phyloP scores from a whole-genome alignment of 2,113 vertebrate genomes.

The Pantherophis guttatus region DNA sequence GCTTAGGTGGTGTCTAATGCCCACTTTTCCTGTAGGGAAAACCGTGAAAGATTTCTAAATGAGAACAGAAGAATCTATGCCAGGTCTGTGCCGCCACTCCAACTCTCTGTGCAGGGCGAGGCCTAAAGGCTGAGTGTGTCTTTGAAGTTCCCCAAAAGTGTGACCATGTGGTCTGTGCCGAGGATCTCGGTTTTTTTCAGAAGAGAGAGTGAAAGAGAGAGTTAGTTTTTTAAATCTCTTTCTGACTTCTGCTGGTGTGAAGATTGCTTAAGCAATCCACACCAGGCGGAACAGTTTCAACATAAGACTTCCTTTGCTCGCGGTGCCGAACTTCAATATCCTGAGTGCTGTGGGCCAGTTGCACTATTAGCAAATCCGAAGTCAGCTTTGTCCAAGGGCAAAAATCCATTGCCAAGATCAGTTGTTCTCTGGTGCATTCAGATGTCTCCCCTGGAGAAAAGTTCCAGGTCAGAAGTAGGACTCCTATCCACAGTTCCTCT shows the following conservation, averaged over 20 bases:
- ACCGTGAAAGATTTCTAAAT: constrained; percentile 25
- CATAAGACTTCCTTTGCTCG: background rate
- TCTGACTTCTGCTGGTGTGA: background rate
- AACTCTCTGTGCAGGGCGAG: background rate
- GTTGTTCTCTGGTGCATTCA: background rate
- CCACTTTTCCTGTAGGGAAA: too few relatives aligned
- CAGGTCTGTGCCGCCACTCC: accelerated
- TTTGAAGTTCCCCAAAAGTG: background rate
- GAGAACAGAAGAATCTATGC: accelerated
- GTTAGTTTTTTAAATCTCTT: background rate
- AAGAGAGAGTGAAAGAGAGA: too few relatives aligned
- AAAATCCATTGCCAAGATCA: background rate
- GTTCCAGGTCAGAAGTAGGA: background rate
- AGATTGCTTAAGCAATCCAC: background rate
- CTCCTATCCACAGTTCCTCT: background rate
- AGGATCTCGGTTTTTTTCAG: background rate
- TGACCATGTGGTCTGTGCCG: background rate
- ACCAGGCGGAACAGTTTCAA: background rate
- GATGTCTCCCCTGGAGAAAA: background rate
- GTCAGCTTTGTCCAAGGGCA: background rate
- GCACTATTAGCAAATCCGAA: background rate
- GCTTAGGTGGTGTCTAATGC: background rate
- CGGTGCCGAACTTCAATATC: background rate
- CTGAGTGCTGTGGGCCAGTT: background rate
- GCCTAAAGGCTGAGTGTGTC: background rate